These are phyloP conservation scores for Apodemus sylvaticus DNA, from an alignment of 2,113 vertebrate species.

Conservation along the genomic window DNA sequence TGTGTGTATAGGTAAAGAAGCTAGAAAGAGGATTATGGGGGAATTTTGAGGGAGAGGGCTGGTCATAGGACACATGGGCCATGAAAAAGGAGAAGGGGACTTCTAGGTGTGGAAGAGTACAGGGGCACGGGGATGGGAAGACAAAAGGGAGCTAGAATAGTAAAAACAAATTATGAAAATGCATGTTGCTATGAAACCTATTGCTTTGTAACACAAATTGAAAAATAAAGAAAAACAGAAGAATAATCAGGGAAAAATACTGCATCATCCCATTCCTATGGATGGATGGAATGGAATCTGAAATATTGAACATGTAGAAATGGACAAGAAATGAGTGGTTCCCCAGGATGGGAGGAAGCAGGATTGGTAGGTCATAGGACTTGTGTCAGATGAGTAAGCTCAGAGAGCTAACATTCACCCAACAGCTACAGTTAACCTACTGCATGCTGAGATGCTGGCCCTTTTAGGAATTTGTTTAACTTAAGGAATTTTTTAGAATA, in stretches of 20 bases:
- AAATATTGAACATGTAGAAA: not conserved
- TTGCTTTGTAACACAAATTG: not conserved
- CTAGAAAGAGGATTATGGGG: not conserved
- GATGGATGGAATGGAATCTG: too few species aligned
- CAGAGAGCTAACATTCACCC: not conserved
- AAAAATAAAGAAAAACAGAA: not conserved
- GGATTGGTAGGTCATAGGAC: not conserved
- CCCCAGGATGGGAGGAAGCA: not conserved
- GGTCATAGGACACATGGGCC: not conserved
- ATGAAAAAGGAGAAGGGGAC: not conserved
- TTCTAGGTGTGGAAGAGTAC: not conserved
- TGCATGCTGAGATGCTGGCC: not conserved
- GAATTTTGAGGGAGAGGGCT: not conserved
- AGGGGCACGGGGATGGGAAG: not conserved
- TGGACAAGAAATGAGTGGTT: not conserved
- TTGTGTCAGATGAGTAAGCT: not conserved
- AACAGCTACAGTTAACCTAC: not conserved
- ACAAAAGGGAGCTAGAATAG: not conserved
- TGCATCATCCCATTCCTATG: not conserved
- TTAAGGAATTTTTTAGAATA: constrained; percentile 3
- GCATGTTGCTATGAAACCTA: not conserved
- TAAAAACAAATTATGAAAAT: not conserved
- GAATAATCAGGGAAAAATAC: not conserved
- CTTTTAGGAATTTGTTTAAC: not conserved
- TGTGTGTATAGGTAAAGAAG: not conserved